Conservation (phyloP, 2,888 invertebrate genomes). For the Mycalesis mineus region DNA sequence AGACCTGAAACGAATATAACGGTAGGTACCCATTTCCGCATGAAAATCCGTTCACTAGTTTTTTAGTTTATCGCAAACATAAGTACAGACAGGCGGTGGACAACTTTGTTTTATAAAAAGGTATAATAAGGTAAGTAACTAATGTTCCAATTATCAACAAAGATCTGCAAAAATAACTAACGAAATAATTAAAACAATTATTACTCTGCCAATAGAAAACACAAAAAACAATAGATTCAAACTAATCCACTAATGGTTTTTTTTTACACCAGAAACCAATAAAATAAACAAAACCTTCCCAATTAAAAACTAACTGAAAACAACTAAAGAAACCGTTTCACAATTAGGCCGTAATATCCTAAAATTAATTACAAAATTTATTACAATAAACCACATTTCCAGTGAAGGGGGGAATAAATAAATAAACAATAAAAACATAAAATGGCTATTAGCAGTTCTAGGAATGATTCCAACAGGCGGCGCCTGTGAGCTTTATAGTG, state of each 20-base stretch:
- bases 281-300: neutral
- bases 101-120: no score
- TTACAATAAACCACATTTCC: conserved; percentile 43
- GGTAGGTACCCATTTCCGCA: no score
- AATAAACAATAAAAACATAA: conserved; percentile 43
- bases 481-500: conserved; percentile 20
- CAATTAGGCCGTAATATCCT: conserved; percentile 28
- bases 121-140: no score
- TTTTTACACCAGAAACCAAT: neutral
- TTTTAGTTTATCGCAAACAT: no score
- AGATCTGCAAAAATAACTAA: no score
- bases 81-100: no score
- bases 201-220: no score
- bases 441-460: conserved; percentile 41
- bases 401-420: conserved; percentile 34
- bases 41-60: no score
- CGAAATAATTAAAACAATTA: no score
- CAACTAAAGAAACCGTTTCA: conserved; percentile 4
- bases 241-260: neutral
- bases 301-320: conserved; percentile 4
- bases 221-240: neutral
- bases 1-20: no score
- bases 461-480: conserved; percentile 29
- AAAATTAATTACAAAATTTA: conserved; percentile 48
- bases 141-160: no score